Evolutionary conservation across 2,888 invertebrate species (phyloP).

Genomic region (Chrysodeixis includens): DNA sequence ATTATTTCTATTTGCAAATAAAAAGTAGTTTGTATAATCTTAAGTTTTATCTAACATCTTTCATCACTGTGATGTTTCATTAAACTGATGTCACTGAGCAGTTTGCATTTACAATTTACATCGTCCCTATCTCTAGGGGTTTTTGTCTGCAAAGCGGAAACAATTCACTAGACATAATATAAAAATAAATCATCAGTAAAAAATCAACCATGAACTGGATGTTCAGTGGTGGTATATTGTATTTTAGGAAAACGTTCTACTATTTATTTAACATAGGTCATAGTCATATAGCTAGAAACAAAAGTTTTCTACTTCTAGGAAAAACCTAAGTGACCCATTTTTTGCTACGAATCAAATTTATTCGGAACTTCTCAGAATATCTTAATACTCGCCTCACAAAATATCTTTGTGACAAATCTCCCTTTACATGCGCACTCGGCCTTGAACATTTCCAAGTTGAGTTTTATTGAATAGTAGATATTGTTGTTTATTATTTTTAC

Average conservation of each 20-base stretch:
- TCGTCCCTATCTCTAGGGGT: background rate
- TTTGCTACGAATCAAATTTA: conserved; percentile 16
- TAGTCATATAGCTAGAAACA: background rate
- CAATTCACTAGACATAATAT: background rate
- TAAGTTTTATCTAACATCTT: no score
- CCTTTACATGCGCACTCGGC: no score
- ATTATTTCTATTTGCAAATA: no score
- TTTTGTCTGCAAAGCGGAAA: background rate
- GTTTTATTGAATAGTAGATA: background rate
- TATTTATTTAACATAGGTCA: background rate
- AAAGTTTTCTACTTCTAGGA: background rate
- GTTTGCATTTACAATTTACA: background rate
- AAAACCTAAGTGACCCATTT: conserved; percentile 3
- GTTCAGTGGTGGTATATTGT: no score
- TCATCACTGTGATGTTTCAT: no score
- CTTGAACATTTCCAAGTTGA: background rate
- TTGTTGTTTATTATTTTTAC: background rate
- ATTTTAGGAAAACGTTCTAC: background rate
- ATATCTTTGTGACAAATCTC: background rate
- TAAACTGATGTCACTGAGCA: background rate
- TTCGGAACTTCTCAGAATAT: conserved; percentile 9
- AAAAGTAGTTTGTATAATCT: no score
- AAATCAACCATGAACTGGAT: no score
- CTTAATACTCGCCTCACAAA: conserved; percentile 17
- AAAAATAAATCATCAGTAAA: background rate